These are phyloP conservation scores for Callipepla californica DNA, from an alignment of 2,113 vertebrate genomes.

Conservation along the genomic window DNA sequence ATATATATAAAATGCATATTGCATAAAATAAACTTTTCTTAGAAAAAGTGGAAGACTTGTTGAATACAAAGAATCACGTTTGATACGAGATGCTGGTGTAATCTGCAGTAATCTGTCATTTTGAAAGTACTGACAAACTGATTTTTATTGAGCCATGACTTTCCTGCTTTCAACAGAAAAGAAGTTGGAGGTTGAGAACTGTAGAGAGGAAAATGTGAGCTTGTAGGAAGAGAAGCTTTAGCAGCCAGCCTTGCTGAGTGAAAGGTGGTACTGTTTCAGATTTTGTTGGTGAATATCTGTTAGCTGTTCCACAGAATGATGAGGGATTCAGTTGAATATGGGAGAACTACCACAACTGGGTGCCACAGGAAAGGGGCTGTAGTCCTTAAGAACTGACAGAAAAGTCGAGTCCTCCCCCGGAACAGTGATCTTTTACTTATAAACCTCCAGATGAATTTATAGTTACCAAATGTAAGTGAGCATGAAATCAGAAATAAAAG, in stretches of 20 bases:
- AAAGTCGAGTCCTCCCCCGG: not conserved
- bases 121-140: not conserved
- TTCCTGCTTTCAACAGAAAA: conserved; percentile 57
- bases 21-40: not conserved
- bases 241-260: conserved; percentile 28
- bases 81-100: not conserved
- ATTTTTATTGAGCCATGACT: conserved; percentile 28
- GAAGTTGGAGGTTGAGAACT: conserved; percentile 30
- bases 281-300: not conserved
- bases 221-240: conserved; percentile 56
- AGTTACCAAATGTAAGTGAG: not conserved
- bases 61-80: not conserved
- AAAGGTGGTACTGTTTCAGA: conserved; percentile 1
- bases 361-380: not conserved
- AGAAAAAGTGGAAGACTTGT: not conserved
- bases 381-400: not conserved
- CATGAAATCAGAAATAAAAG: not conserved
- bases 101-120: not conserved
- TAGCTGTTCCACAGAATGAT: not conserved
- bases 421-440: not conserved
- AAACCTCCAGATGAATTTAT: not conserved
- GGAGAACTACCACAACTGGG: not conserved
- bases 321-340: not conserved
- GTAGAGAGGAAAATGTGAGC: conserved; percentile 46
- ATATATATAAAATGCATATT: not conserved